These are phyloP conservation scores for Pseudomyrmex concolor DNA, from an alignment of 1,140 invertebrate genomes.

Conservation along the genomic window DNA sequence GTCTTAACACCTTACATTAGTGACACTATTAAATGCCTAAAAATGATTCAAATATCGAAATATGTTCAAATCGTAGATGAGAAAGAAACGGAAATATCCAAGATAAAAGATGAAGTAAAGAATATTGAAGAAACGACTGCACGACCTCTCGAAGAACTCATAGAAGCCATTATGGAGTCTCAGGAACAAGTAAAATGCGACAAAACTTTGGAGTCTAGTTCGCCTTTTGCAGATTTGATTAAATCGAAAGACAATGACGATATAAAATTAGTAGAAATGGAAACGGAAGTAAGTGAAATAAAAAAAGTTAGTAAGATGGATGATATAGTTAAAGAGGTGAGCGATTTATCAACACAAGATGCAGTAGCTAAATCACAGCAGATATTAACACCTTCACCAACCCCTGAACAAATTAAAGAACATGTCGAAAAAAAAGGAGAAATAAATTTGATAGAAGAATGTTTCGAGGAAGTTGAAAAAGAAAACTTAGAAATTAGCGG, in stretches of 20 bases:
- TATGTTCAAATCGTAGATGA: constrained; percentile 1
- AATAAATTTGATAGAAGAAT: neutral
- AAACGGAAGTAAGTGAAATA: neutral
- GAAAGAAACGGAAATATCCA: constrained; percentile 15
- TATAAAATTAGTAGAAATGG: neutral
- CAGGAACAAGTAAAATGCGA: constrained; percentile 46
- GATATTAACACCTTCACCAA: neutral
- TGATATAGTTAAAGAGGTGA: neutral
- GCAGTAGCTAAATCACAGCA: neutral
- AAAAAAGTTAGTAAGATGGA: no score
- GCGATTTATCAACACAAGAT: neutral
- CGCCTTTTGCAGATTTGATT: neutral
- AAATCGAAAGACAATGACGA: constrained; percentile 3
- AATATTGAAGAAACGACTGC: constrained; percentile 74
- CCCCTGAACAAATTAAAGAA: neutral
- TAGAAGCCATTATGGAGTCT: constrained; percentile 75
- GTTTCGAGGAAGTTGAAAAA: constrained; percentile 13
- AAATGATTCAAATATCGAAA: constrained; percentile 4
- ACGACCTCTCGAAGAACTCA: constrained; percentile 72
- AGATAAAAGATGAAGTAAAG: constrained; percentile 64
- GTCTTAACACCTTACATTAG: constrained; percentile 23
- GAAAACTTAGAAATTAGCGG: constrained; percentile 2
- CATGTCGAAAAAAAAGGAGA: neutral
- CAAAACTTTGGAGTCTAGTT: constrained; percentile 10
- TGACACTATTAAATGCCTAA: constrained; percentile 23